Evolutionary conservation across 2,797 vertebrate species (phyloP), one percentile per base, ranked within the genome.

Genomic region (Pangasius sanitwongsei): DNA sequence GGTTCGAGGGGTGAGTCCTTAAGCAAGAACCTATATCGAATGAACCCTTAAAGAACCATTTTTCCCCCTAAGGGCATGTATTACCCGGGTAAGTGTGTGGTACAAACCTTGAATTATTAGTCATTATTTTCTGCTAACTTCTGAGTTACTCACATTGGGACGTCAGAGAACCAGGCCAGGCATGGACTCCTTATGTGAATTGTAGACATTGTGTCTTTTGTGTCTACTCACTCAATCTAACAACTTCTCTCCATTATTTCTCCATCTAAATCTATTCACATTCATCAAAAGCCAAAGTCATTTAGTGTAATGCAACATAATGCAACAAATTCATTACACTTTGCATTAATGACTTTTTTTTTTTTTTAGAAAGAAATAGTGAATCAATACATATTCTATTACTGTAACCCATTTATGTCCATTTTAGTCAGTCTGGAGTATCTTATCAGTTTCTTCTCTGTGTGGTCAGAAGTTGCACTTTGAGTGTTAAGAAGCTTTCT

Each of bases 321-420:
- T 59, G 55, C 20, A 37, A 61, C 55, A 61, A 28, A 63, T 83
- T 63, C 23, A 61, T 44, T 83, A 28, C 9, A 61, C 55, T 61
- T 61, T 82, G 55, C 18, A 25, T 59, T 23, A 59, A 59, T 82
- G 55, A 16, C 11, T 57, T 53, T 28, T 61, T 41, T 83, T 41
- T 34, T n/a, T 34, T n/a, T n/a, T 6, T 6, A 57, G 53, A 31
- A 34, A 34, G 34, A 83, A 41, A 37, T 82, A 61, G 31, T 16
- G 34, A 88, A 95, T 95, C 93, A 91, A 95, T 95, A 90, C 87
- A 50, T 88, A 90, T 80, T 53, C 90, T 89, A 91, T 94, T 94
- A 94, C 92, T 83, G 87, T 93, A 94, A 93, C 90, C 89, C 87
- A 92, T 93, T 92, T 93, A 91, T 88, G 92, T 93, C 92, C 89